These are phyloP conservation scores for Hemicordylus capensis DNA, from an alignment of 2,113 vertebrate species.

Conservation along the genomic window DNA sequence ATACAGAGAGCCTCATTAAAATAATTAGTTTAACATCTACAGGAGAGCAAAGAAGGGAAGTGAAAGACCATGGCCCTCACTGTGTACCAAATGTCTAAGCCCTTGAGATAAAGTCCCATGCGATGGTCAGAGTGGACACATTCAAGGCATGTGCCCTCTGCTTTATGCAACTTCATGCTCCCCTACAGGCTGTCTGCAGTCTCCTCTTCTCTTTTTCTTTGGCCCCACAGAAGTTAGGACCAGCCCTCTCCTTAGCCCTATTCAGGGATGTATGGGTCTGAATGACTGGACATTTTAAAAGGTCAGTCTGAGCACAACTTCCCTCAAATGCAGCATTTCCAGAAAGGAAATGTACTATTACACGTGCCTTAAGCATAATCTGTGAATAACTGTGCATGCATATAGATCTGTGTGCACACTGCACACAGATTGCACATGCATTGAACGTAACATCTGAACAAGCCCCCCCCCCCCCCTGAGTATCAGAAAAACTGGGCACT, in stretches of 20 bases:
- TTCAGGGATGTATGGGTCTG: too few relatives aligned
- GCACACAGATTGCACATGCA: too few relatives aligned
- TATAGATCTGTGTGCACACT: too few relatives aligned
- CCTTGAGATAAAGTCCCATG: rapidly evolving
- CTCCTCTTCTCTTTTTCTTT: rapidly evolving
- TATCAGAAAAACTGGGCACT: neutral
- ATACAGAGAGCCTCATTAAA: neutral
- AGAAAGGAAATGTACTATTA: too few relatives aligned
- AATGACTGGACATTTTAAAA: too few relatives aligned
- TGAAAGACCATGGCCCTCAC: rapidly evolving
- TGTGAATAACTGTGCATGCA: too few relatives aligned
- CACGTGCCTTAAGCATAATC: too few relatives aligned
- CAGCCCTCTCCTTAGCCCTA: too few relatives aligned
- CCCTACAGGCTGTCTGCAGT: neutral
- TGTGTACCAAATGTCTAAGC: neutral
- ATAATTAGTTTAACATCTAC: neutral
- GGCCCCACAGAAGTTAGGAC: neutral
- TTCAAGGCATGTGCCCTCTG: rapidly evolving
- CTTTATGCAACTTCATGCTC: rapidly evolving
- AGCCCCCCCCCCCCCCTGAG: too few relatives aligned
- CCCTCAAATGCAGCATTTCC: too few relatives aligned
- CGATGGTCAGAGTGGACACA: rapidly evolving
- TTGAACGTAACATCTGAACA: too few relatives aligned
- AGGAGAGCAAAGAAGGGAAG: neutral
- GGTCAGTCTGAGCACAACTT: too few relatives aligned